Base-by-base conservation (phyloP, 1,140 invertebrate genomes). In the Aphidius gifuensis region DNA sequence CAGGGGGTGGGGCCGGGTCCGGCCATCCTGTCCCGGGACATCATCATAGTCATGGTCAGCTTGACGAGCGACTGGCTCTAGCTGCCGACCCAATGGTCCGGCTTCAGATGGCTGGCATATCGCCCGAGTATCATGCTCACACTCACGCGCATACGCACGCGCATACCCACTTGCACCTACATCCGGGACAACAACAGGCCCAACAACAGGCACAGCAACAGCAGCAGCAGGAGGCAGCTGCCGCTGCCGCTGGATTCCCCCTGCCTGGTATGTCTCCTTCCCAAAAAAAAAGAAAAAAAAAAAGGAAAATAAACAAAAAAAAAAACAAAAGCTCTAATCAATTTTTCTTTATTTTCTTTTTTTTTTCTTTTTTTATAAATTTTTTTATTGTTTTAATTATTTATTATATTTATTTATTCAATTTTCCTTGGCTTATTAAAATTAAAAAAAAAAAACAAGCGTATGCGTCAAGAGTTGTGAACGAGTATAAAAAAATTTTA, bases 81-180 rank as follows among this genome's bases (percentile, higher is more conserved):
- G 85, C 87, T 63, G 87, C 86, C 57, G 89, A 90, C 77, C 88
- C 89, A 58, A 87, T 90, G 84, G 85, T 91, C 69, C 87, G 92
- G 56, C 82, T 94, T 63, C 91, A 93, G 82, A 92, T 94, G 90
- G 90, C 90, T 66, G 90, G 90, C 69, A 89, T 90, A 68, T 89
- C 87, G 69, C 89, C 87, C 62, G 90, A 89, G 79, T 91, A 90
- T 78, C 90, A 91, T 75, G 88, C 89, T 68, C 90, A 92, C 76
- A 90, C 89, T 60, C 92, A 93, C 77, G 90, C 90, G 57, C 90
- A 92, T 80, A 91, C 91, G 69, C 93, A 95, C 83, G 91, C 92
- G 70, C 93, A 96, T 84, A 92, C 91, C 68, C 92, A 93, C 84
- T 88, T 93, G 74, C 92, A 94, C 83, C 86, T 93, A 74, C 91